Base-by-base conservation (phyloP, 2,797 vertebrate genomes). In the Sitta carolinensis region DNA sequence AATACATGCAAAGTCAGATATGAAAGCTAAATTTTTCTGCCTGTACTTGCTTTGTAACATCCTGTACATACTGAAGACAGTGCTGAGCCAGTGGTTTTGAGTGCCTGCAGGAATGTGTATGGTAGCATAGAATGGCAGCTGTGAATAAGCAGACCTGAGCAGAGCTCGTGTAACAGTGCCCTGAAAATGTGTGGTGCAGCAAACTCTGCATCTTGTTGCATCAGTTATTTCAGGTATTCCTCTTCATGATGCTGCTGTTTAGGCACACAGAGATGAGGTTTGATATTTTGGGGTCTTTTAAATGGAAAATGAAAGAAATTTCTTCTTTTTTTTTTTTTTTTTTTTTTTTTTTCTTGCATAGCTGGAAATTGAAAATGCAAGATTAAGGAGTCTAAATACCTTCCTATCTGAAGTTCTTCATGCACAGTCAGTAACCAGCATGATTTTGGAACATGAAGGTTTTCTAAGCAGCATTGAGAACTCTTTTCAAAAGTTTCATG, bases 401-500 rank as follows among this genome's bases (percentile, higher is more conserved):
- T 99, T 99, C 83, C 95, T 99, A 23, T 98, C 98, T 23, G 98
- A 99, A 87, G 97, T 97, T 55, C 98, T 99, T 74, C 97, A 97
- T n/a, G 95, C 93, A 20, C 98, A 93, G 80, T 98, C 97, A 51
- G 59, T 97, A 95, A 98, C 97, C 58, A 95, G 69, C 89, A 97
- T 98, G 82, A 97, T 98, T 81, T 98, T 99, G 91, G 99, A 99
- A 90, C 99, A 99, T 47, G 99, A 99, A 84, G 97, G 98, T 8
- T 97, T 99, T 84, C 98, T 99, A 40, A 98, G 99, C 69, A 99
- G 98, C 97, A 99, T 99, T 51, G 99, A 99, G 97, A 98, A 94
- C 32, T 99, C 99, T 47, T 99, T 99, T 70, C 98, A 96, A 81
- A 99, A 99, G 96, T 99, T 99, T 89, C 99, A 99, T 51, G 98